Base-by-base conservation (phyloP, 2,888 invertebrate genomes). In the Pomacea canaliculata region DNA sequence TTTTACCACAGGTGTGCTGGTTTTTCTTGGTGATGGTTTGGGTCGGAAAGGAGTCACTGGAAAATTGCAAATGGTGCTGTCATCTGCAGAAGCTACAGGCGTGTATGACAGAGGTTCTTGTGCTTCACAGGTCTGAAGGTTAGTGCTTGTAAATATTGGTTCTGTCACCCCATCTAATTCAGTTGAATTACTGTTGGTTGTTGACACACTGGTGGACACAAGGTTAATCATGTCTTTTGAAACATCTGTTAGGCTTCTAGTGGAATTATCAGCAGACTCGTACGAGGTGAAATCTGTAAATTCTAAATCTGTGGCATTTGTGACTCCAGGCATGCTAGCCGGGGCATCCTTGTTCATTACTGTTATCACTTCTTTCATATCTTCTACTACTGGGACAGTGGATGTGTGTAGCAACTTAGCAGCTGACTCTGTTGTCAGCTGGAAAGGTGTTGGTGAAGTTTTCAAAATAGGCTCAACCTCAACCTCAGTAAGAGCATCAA, bases 211-310 rank as follows among this genome's bases (percentile, higher is more conserved):
- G 8, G 51, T 56, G 51, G 51, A 16, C 8, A 56, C 10, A 4
- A 56, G 16, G 51, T 56, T 56, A 56, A 16, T 16, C 16, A 16
- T 7, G 51, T 7, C 16, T 16, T 56, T 10, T 56, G 51, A 56
- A 56, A 56, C 12, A 60, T 60, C 60, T 46, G 56, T 60, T 9
- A 46, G 59, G 51, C 19, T 73, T n/a, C 7, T 63, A 19, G 63
- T 19, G 1, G 27, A 12, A 63, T 60, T 16, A 60, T 71, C 68
- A 73, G 66, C 62, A n/a, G 69, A 59, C 8, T 59, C 60, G 46
- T 74, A 68, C 13, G 74, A 74, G 0, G 74, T 69, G 59, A 74
- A 74, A 27, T 74, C 69, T 19, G 74, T 74, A 62, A 74, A 74
- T 49, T 74, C 74, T 19, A 46, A 23, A 13, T 51, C 62, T 27